phyloP scores from a whole-genome alignment of 2,888 invertebrate species.

The Pseudococcus longispinus region DNA sequence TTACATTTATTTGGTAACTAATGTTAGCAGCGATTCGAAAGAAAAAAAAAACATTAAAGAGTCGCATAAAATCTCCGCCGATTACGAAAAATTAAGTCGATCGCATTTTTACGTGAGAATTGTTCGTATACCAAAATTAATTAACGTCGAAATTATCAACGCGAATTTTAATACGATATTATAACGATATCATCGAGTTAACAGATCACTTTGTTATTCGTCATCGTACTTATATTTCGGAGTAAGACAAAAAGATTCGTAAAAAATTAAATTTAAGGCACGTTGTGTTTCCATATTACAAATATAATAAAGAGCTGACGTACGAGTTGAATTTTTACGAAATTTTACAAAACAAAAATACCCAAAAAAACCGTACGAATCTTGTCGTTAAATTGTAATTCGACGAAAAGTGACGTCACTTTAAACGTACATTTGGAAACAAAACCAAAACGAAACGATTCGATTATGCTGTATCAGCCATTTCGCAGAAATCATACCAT shows the following conservation, averaged over 20 bases:
- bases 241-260: not conserved
- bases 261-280: not conserved
- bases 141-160: too few relatives aligned
- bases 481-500: not conserved
- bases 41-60: not conserved
- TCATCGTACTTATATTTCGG: not conserved
- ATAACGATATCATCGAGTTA: not conserved
- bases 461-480: too few relatives aligned
- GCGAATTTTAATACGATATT: not conserved
- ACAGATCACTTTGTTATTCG: not conserved
- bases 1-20: slow-evolving; percentile 12
- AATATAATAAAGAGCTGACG: not conserved
- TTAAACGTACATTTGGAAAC: too few relatives aligned
- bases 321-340: not conserved
- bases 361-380: not conserved
- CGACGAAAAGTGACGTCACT: too few relatives aligned
- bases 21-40: not conserved
- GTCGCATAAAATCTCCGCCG: not conserved
- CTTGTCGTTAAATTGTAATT: not conserved
- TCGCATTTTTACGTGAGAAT: not conserved
- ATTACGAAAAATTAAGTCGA: not conserved
- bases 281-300: not conserved
- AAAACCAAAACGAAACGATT: too few relatives aligned
- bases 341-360: not conserved
- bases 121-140: not conserved